A percentile compares a stretch with the other conserved stretches of the same genome.
Evolutionary conservation across 1,140 invertebrate species (phyloP).

Genomic region (Ceratoteleas bidentatus): DNA sequence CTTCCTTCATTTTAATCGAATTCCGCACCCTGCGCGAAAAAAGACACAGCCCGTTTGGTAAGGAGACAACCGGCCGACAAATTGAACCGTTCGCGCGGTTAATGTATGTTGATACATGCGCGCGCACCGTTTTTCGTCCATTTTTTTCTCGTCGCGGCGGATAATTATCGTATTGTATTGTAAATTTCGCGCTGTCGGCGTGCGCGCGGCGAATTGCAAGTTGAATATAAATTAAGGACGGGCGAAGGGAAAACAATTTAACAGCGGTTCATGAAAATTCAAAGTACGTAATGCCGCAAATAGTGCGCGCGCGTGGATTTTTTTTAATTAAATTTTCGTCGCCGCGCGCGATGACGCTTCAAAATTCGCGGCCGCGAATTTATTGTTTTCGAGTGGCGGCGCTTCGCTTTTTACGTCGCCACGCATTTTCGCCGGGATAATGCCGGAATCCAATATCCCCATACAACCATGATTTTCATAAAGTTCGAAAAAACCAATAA

Average conservation of each 20-base stretch:
- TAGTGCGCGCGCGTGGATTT: slow-evolving; percentile 23
- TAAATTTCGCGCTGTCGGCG: slow-evolving; percentile 41
- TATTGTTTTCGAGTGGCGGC: neutral
- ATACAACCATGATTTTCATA: slow-evolving; percentile 55
- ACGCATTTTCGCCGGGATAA: too few relatives aligned
- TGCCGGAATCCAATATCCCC: slow-evolving; percentile 29
- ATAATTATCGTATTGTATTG: slow-evolving; percentile 60
- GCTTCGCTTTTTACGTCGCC: neutral
- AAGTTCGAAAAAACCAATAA: slow-evolving; percentile 60
- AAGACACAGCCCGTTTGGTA: neutral
- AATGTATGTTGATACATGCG: slow-evolving; percentile 28
- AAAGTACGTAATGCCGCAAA: slow-evolving; percentile 55
- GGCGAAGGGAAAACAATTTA: slow-evolving; percentile 56
- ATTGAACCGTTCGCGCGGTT: slow-evolving; percentile 28
- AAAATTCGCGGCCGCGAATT: neutral
- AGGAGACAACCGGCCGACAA: slow-evolving; percentile 38
- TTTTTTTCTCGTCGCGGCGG: slow-evolving; percentile 24
- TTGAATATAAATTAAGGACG: slow-evolving; percentile 61
- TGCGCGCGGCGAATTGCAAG: slow-evolving; percentile 37
- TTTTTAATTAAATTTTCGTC: slow-evolving; percentile 37
- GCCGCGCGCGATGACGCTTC: neutral
- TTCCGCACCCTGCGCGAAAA: slow-evolving; percentile 2
- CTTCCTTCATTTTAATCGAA: slow-evolving; percentile 61
- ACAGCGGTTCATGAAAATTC: slow-evolving; percentile 62
- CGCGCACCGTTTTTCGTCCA: too few relatives aligned